phyloP scores from a whole-genome alignment of 2,888 invertebrate species.

The Scaptomyza cyrtandrae region DNA sequence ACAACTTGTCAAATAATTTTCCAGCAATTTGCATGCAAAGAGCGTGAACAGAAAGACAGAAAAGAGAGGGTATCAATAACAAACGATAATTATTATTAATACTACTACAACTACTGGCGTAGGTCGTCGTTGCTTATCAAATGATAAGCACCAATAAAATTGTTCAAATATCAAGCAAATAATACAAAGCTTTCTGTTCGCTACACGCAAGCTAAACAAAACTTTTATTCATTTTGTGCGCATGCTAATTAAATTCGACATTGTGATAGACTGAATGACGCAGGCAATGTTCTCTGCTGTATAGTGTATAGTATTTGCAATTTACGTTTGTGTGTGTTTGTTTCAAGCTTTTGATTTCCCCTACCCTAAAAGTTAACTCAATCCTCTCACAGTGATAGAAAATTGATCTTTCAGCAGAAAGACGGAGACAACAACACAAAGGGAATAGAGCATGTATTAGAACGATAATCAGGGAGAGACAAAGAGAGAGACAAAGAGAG shows the following conservation, averaged over 20 bases:
- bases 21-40: slow-evolving; percentile 25
- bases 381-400: slow-evolving; percentile 36
- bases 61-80: slow-evolving; percentile 4
- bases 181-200: too few species aligned
- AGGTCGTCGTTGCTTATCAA: slow-evolving; percentile 53
- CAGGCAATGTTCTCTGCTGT: slow-evolving; percentile 10
- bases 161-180: slow-evolving; percentile 12
- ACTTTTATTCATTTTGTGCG: slow-evolving; percentile 22
- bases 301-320: neutral
- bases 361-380: slow-evolving; percentile 27
- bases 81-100: neutral
- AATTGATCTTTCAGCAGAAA: slow-evolving; percentile 28
- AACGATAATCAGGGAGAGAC: neutral
- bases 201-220: slow-evolving; percentile 46
- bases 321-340: neutral
- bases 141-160: slow-evolving; percentile 22
- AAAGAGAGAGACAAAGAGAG: neutral
- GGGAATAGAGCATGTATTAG: too few species aligned
- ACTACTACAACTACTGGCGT: slow-evolving; percentile 32
- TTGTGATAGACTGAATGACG: slow-evolving; percentile 59
- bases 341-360: slow-evolving; percentile 2
- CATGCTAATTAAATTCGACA: slow-evolving; percentile 50
- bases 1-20: slow-evolving; percentile 58
- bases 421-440: neutral
- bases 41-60: neutral